These are phyloP conservation scores for Oncorhynchus keta DNA, from an alignment of 2,113 vertebrate genomes.

Conservation along the genomic window DNA sequence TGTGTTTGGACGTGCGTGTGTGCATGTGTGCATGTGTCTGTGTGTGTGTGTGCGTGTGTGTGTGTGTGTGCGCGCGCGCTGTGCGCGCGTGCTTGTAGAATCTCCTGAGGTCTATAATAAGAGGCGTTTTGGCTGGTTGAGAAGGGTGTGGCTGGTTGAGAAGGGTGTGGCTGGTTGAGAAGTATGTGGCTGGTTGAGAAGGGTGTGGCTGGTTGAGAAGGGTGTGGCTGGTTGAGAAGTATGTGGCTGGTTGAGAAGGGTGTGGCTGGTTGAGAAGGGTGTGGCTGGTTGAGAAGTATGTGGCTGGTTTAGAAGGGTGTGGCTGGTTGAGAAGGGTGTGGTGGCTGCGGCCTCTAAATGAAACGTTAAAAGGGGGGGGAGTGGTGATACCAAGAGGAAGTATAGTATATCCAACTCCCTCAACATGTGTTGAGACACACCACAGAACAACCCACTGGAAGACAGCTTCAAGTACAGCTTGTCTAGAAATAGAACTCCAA, in stretches of 20 bases:
- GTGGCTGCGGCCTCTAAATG: slow-evolving; percentile 66
- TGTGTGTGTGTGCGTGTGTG: background rate
- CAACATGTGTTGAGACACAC: too few relatives aligned
- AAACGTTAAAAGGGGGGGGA: slow-evolving; percentile 57
- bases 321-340: slow-evolving; percentile 63
- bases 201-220: slow-evolving; percentile 49
- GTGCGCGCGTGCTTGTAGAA: background rate
- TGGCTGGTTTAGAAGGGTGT: slow-evolving; percentile 24
- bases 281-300: slow-evolving; percentile 51
- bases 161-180: slow-evolving; percentile 53
- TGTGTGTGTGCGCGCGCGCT: background rate
- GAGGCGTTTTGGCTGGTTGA: slow-evolving; percentile 61
- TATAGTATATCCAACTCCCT: slow-evolving; percentile 9
- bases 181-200: slow-evolving; percentile 44
- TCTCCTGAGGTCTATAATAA: slow-evolving; percentile 70
- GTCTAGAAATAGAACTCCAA: too few relatives aligned
- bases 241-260: slow-evolving; percentile 64
- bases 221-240: slow-evolving; percentile 55
- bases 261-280: slow-evolving; percentile 54
- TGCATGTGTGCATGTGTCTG: background rate
- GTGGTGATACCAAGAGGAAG: slow-evolving; percentile 54
- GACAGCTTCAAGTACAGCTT: too few relatives aligned
- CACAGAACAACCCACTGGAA: too few relatives aligned
- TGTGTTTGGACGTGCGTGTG: background rate
- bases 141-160: slow-evolving; percentile 53